A percentile compares a stretch with the other conserved stretches of the same genome.
These are phyloP conservation scores for Euleptes europaea DNA, from an alignment of 2,113 vertebrate genomes.

Conservation along the genomic window DNA sequence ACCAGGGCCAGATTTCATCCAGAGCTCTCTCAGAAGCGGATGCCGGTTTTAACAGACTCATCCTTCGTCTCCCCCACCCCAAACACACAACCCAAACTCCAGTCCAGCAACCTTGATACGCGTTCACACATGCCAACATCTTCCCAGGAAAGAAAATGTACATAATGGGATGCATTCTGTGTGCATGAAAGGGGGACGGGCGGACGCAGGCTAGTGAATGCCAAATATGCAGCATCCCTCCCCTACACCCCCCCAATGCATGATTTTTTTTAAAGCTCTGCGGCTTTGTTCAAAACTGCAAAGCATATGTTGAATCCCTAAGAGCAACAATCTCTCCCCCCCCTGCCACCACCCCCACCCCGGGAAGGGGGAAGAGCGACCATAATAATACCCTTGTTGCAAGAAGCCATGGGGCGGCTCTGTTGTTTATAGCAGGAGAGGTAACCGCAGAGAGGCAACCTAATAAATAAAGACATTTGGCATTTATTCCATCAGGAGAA, in stretches of 20 bases:
- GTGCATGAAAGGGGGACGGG: not conserved
- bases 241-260: not conserved
- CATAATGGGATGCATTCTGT: not conserved
- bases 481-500: not conserved
- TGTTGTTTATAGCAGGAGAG: not conserved
- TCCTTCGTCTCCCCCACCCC: not conserved
- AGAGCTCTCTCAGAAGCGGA: not conserved
- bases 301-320: not conserved
- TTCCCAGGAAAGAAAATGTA: not conserved
- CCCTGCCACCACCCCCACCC: not conserved
- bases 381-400: not conserved
- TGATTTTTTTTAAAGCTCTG: not conserved
- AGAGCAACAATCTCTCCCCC: not conserved
- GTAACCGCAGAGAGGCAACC: not conserved
- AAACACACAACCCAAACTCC: not conserved
- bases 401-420: not conserved
- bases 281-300: not conserved
- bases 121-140: not conserved
- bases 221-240: not conserved
- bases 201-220: not conserved
- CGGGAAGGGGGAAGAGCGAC: not conserved
- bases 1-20: not conserved
- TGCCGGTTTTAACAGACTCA: not conserved
- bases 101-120: not conserved
- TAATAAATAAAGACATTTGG: not conserved